Conservation (phyloP, 1,140 invertebrate genomes). For the Papilio polytes region DNA sequence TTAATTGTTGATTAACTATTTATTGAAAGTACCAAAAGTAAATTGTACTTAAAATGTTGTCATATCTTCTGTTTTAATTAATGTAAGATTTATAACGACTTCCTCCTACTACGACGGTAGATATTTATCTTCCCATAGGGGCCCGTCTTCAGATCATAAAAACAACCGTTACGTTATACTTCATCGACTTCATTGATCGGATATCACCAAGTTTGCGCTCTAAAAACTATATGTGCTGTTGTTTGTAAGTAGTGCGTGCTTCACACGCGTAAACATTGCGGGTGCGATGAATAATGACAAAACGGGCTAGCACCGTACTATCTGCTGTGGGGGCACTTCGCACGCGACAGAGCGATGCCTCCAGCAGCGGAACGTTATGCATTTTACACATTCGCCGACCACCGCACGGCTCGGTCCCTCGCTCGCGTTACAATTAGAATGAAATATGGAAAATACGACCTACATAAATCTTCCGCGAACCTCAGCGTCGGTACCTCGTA, state of each 20-base stretch:
- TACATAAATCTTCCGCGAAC: conserved; percentile 82
- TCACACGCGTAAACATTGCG: conserved; percentile 48
- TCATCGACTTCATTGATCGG: conserved; percentile 45
- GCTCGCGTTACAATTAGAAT: conserved; percentile 74
- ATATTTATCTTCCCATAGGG: conserved; percentile 5
- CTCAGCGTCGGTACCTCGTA: conserved; percentile 79
- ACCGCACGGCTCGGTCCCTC: conserved; percentile 63
- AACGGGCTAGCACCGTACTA: conserved; percentile 58
- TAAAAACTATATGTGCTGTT: conserved; percentile 74
- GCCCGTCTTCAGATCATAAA: conserved; percentile 9
- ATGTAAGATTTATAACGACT: background rate
- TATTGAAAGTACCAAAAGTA: background rate
- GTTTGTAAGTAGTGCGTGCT: conserved; percentile 63
- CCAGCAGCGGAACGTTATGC: conserved; percentile 69
- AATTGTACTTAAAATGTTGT: background rate
- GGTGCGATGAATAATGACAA: conserved; percentile 57
- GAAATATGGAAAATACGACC: conserved; percentile 86
- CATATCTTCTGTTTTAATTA: background rate
- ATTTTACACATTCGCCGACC: conserved; percentile 65
- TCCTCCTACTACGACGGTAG: background rate
- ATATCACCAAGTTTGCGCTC: conserved; percentile 78
- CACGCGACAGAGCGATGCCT: conserved; percentile 61
- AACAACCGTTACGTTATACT: conserved; percentile 34
- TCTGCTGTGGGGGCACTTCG: conserved; percentile 61
- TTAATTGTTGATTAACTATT: background rate